A percentile compares a stretch with the other conserved stretches of the same genome.
Conservation (phyloP, 2,888 invertebrate species). For the Pachymerium ferrugineum region DNA sequence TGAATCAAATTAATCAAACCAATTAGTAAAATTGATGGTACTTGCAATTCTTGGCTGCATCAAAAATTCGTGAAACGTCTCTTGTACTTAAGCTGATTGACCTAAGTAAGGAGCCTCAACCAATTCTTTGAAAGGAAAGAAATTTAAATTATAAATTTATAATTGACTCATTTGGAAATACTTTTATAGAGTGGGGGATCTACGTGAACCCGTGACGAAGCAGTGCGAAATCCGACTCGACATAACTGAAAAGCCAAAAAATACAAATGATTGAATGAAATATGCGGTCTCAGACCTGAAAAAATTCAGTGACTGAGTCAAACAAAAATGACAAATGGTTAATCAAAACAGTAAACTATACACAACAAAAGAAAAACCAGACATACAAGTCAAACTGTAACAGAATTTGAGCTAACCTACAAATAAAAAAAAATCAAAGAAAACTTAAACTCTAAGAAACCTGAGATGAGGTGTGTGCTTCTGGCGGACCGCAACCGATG, state of each 20-base stretch:
- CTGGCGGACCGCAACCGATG: not conserved
- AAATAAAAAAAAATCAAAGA: not conserved
- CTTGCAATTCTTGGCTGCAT: too few relatives aligned
- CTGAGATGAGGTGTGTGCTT: not conserved
- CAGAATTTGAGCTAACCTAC: not conserved
- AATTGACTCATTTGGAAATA: not conserved
- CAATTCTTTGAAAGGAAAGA: not conserved
- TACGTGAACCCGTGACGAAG: not conserved
- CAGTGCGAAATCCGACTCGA: not conserved
- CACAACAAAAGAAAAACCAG: too few relatives aligned
- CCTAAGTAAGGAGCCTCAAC: not conserved
- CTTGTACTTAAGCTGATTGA: not conserved
- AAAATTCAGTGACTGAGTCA: too few relatives aligned
- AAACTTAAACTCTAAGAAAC: not conserved
- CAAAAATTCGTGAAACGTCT: too few relatives aligned
- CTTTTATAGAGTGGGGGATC: not conserved
- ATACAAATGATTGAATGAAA: too few relatives aligned
- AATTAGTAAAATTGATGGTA: too few relatives aligned
- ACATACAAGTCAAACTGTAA: too few relatives aligned
- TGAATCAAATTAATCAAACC: too few relatives aligned
- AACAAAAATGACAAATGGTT: too few relatives aligned
- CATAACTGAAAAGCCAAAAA: not conserved
- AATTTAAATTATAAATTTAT: not conserved
- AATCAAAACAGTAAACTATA: too few relatives aligned
- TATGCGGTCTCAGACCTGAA: too few relatives aligned